Evolutionary conservation across 2,113 vertebrate species (phyloP).

Genomic region (Picathartes gymnocephalus): DNA sequence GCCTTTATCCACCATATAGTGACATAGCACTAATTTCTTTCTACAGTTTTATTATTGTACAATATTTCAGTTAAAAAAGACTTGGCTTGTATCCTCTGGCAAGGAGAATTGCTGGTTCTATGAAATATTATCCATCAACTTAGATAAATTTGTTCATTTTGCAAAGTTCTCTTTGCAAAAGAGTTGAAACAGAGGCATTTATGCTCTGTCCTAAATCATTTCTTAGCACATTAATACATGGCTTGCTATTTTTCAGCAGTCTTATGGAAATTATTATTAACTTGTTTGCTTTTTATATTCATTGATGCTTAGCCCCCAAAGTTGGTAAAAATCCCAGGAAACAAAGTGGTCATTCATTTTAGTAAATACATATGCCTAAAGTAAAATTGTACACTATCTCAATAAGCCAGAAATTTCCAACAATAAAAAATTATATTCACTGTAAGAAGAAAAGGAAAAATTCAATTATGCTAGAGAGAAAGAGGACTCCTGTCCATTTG

Average conservation of each 20-base stretch:
- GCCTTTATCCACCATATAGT: not conserved
- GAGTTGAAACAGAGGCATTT: slow-evolving; percentile 36
- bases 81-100: slow-evolving; percentile 36
- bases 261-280: slow-evolving; percentile 24
- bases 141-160: slow-evolving; percentile 48
- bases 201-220: slow-evolving; percentile 9
- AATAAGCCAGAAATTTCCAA: not conserved
- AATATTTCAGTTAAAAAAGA: slow-evolving; percentile 42
- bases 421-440: not conserved
- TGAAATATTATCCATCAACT: slow-evolving; percentile 58
- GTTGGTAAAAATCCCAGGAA: slow-evolving; percentile 7
- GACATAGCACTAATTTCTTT: slow-evolving; percentile 16
- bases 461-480: not conserved
- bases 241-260: not conserved
- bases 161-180: slow-evolving; percentile 11
- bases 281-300: slow-evolving; percentile 1
- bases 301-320: not conserved
- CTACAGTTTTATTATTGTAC: slow-evolving; percentile 20
- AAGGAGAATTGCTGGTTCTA: slow-evolving; percentile 33
- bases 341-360: not conserved
- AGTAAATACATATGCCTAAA: not conserved
- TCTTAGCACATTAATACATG: not conserved
- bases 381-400: not conserved
- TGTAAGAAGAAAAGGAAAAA: not conserved
- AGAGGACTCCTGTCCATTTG: not conserved